Evolutionary conservation across 1,140 invertebrate species (phyloP), one percentile per base, ranked within the genome.

Genomic region (Sarcophaga bullata): DNA sequence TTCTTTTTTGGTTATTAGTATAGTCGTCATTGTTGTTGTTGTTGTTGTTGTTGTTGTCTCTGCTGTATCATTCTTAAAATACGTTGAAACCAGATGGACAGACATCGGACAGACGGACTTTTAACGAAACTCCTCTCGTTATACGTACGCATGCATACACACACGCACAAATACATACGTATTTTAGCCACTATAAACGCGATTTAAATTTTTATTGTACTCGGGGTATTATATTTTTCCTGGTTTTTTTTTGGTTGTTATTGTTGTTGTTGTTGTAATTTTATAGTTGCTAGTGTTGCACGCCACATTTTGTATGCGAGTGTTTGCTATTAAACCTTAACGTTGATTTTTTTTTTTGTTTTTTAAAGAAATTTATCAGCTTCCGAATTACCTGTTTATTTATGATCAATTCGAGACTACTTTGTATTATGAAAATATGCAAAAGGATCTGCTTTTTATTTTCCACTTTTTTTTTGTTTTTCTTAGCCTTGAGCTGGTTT

Each of bases 361-460:
- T 15, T 50, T 78, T 78, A 52, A 11, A 78, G 75, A 78, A 78
- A 78, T 78, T 17, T 78, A 78, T 78, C 75, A 78, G 75, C 75
- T 78, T 78, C 75, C 75, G 75, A 78, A 78, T 78, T 78, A 78
- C 75, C 75, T 78, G 75, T 78, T 68, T 68, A 68, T 68, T 68
- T 68, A 19, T 68, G 13, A 58, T n/a, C 54, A 19, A 9, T 68
- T 17, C 62, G 9, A 17, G n/a, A 37, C 6, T 15, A 62, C 15
- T 68, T 68, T 68, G 17, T 68, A 68, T 19, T 25, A 25, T 17
- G 11, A 76, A 78, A 15, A 13, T 58, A 58, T 58, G 54, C 13
- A 76, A 47, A 76, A 76, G 75, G 75, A 78, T 78, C 17, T 78
- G 25, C n/a, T 76, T 6, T 76, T 49, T 76, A 46, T 49, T 76